Evolutionary conservation across 2,888 invertebrate species (phyloP).

Genomic region (Hydraecia micacea): DNA sequence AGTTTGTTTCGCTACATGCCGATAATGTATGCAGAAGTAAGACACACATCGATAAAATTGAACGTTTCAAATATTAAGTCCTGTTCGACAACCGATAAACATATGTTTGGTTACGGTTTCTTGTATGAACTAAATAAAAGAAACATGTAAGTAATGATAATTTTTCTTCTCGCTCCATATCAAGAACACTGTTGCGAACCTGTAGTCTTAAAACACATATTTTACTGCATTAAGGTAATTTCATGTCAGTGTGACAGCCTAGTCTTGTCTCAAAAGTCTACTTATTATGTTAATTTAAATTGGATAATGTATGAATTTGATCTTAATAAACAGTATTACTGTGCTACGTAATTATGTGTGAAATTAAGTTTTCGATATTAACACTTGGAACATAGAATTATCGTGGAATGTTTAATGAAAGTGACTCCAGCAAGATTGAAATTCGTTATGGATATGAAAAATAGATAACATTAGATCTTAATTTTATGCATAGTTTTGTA

Average conservation of each 20-base stretch:
- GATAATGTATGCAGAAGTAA: slow-evolving; percentile 55
- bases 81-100: slow-evolving; percentile 71
- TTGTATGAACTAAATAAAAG: slow-evolving; percentile 65
- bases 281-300: slow-evolving; percentile 59
- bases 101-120: slow-evolving; percentile 67
- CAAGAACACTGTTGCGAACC: slow-evolving; percentile 53
- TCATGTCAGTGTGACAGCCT: slow-evolving; percentile 18
- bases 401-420: slow-evolving; percentile 30
- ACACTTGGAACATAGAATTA: slow-evolving; percentile 33
- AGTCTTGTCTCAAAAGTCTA: slow-evolving; percentile 23
- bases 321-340: slow-evolving; percentile 52
- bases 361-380: slow-evolving; percentile 62
- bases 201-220: slow-evolving; percentile 49
- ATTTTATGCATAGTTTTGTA: slow-evolving; percentile 33
- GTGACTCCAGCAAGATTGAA: slow-evolving; percentile 23
- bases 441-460: slow-evolving; percentile 43
- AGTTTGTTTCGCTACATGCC: slow-evolving; percentile 49
- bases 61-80: slow-evolving; percentile 65
- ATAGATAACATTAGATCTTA: slow-evolving; percentile 18
- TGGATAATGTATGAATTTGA: slow-evolving; percentile 43
- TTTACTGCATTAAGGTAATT: slow-evolving; percentile 53
- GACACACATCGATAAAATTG: slow-evolving; percentile 56
- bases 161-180: slow-evolving; percentile 46
- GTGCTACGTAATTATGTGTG: slow-evolving; percentile 53
- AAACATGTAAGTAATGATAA: slow-evolving; percentile 65